Percentiles rank a stretch among this genome's conserved stretches.
Conservation (phyloP, 2,888 invertebrate genomes). For the Hirtodrosophila duncani region DNA sequence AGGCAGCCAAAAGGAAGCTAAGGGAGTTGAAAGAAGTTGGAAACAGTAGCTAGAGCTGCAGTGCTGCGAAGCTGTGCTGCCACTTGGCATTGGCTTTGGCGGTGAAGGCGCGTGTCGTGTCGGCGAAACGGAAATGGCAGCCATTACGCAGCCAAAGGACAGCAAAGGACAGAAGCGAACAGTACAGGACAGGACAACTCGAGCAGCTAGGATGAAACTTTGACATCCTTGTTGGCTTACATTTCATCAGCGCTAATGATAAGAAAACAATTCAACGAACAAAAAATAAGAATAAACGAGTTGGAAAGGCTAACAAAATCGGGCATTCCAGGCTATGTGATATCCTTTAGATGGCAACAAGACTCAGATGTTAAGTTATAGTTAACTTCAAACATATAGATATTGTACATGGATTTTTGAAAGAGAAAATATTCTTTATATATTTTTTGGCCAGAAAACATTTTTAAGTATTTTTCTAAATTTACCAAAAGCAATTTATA, state of each 20-base stretch:
- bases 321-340: too few species aligned
- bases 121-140: slow-evolving; percentile 58
- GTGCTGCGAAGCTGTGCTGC: slow-evolving; percentile 5
- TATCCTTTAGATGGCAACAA: slow-evolving; percentile 40
- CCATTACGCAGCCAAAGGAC: slow-evolving; percentile 41
- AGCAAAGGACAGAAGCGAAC: too few species aligned
- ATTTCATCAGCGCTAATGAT: slow-evolving; percentile 68
- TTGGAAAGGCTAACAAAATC: neutral
- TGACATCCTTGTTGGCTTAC: slow-evolving; percentile 50
- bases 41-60: slow-evolving; percentile 1
- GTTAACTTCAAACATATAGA: too few species aligned
- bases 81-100: slow-evolving; percentile 19
- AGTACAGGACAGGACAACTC: too few species aligned
- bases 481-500: too few species aligned
- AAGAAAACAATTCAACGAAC: slow-evolving; percentile 61
- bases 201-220: slow-evolving; percentile 52
- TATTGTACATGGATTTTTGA: too few species aligned
- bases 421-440: too few species aligned
- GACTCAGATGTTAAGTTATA: too few species aligned
- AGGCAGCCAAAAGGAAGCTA: neutral
- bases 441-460: too few species aligned
- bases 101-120: slow-evolving; percentile 44
- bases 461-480: too few species aligned
- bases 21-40: slow-evolving; percentile 4
- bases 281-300: slow-evolving; percentile 4